Evolutionary conservation across 2,113 vertebrate genomes (phyloP).

Genomic region (Eretmochelys imbricata): DNA sequence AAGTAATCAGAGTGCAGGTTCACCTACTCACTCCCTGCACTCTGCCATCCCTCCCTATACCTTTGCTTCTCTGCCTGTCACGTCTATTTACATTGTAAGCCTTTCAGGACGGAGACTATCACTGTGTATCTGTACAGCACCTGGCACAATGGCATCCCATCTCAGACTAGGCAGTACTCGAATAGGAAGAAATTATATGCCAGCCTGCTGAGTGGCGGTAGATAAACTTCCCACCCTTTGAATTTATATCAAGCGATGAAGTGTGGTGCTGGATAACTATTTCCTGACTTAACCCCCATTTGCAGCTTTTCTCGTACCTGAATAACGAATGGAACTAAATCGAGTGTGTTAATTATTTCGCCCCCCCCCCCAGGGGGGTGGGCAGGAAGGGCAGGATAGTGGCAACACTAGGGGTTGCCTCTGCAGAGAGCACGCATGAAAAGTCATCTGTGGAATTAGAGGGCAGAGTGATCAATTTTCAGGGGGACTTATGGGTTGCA

Average conservation of each 20-base stretch:
- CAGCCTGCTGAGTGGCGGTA: neutral
- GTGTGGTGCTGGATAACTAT: slow-evolving; percentile 5
- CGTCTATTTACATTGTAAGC: neutral
- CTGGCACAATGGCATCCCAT: neutral
- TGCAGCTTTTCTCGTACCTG: neutral
- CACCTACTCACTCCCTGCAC: neutral
- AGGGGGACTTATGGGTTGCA: slow-evolving; percentile 39
- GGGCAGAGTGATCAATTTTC: slow-evolving; percentile 52
- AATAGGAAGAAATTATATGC: neutral
- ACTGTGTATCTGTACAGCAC: neutral
- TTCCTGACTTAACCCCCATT: neutral
- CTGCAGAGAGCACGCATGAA: neutral
- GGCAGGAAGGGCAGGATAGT: neutral
- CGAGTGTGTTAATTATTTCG: slow-evolving; percentile 42
- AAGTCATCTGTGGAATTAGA: slow-evolving; percentile 1
- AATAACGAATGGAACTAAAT: slow-evolving; percentile 25
- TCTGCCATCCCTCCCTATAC: neutral
- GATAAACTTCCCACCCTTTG: neutral
- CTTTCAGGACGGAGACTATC: neutral
- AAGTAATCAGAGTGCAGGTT: neutral
- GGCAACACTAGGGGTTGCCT: slow-evolving; percentile 1
- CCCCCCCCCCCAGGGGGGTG: neutral
- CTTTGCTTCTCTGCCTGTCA: neutral
- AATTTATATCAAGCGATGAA: neutral
- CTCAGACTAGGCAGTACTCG: neutral